Conservation (phyloP, 2,113 vertebrate species). For the Hyla sarda region DNA sequence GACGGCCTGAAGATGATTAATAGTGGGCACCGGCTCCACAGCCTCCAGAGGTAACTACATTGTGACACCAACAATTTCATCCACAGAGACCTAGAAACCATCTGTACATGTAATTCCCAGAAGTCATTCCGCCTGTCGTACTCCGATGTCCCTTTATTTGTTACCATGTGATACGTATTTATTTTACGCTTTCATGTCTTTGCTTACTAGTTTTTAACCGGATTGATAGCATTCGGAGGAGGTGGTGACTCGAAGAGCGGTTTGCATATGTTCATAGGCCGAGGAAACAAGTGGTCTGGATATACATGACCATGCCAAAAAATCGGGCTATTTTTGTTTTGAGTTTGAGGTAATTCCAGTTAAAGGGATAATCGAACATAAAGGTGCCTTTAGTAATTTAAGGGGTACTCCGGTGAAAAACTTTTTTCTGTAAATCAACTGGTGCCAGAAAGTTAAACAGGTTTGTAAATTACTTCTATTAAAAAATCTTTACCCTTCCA, state of each 20-base stretch:
- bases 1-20: slow-evolving; percentile 34
- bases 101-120: slow-evolving; percentile 1
- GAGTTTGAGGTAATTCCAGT: too few relatives aligned
- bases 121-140: not conserved
- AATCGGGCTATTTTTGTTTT: too few relatives aligned
- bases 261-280: not conserved
- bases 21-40: slow-evolving; percentile 17
- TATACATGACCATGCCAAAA: not conserved
- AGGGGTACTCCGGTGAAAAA: too few relatives aligned
- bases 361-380: too few relatives aligned
- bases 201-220: not conserved
- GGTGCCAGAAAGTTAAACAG: too few relatives aligned
- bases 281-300: not conserved
- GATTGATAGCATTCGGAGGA: not conserved
- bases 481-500: too few relatives aligned
- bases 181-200: not conserved
- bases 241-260: not conserved
- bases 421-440: too few relatives aligned
- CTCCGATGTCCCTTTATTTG: not conserved
- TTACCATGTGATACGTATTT: not conserved
- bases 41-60: slow-evolving; percentile 16
- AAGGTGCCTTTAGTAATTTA: too few relatives aligned
- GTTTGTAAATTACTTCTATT: too few relatives aligned
- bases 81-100: slow-evolving; percentile 3
- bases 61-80: slow-evolving; percentile 29